Conservation (phyloP, 2,113 vertebrate genomes). For the Forbesichthys papilliferus region DNA sequence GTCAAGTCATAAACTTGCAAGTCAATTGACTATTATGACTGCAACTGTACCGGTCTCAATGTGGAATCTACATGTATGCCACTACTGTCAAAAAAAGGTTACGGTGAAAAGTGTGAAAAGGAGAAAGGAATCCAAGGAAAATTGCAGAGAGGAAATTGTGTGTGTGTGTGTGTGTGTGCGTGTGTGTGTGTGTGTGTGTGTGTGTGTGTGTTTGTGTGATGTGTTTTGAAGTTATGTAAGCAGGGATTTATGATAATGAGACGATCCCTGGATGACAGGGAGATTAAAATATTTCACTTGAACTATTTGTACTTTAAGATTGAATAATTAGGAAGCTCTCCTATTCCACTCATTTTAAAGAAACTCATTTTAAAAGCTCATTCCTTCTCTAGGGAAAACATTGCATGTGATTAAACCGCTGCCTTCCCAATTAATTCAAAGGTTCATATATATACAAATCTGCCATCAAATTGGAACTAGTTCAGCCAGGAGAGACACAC, state of each 20-base stretch:
- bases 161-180: too few species aligned
- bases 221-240: background rate
- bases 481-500: slow-evolving; percentile 46
- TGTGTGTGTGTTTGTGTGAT: background rate
- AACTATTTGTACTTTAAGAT: slow-evolving; percentile 28
- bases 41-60: too few species aligned
- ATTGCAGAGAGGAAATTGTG: background rate
- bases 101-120: too few species aligned
- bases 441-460: slow-evolving; percentile 75
- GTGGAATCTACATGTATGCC: too few species aligned
- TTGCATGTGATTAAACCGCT: slow-evolving; percentile 73
- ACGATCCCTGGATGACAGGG: slow-evolving; percentile 3
- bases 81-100: too few species aligned
- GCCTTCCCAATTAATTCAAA: slow-evolving; percentile 72
- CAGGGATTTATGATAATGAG: background rate
- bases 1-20: too few species aligned
- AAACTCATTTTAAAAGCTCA: slow-evolving; percentile 41
- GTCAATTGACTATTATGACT: too few species aligned
- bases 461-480: slow-evolving; percentile 63
- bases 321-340: slow-evolving; percentile 52
- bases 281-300: slow-evolving; percentile 33
- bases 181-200: background rate
- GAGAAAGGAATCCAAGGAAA: too few species aligned
- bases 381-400: slow-evolving; percentile 59
- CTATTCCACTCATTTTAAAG: slow-evolving; percentile 56